Evolutionary conservation across 2,113 vertebrate genomes (phyloP), one percentile per base, ranked within the genome.

Genomic region (Xenus cinereus): DNA sequence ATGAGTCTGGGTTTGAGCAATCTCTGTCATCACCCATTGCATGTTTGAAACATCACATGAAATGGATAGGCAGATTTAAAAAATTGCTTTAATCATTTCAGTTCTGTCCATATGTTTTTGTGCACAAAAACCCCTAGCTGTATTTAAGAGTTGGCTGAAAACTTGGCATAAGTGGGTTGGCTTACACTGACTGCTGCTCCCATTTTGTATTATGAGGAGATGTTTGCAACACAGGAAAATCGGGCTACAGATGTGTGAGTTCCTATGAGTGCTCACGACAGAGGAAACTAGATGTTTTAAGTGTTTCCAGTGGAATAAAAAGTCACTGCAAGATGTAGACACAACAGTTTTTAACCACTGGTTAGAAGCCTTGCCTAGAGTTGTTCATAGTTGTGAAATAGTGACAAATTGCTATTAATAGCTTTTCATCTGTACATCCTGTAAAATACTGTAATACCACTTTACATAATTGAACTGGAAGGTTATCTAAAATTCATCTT

Each of bases 381-480:
- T 92, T 94, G 74, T 79, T 76, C 41, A 9, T 39, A 60, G 37
- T 46, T 89, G 41, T 62, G 41, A 79, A 94, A 87, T 60, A 73
- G 51, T 56, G 79, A 92, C 46, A 74, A 86, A 93, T 84, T 0
- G 2, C 11, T 79, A 48, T 76, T 82, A 78, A 87, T 90, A 91
- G n/a, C 26, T 92, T 95, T 93, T 92, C 32, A n/a, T 57, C 57
- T 50, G 37, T 82, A 26, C 53, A 45, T 84, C 56, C 46, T 84
- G 66, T 81, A 75, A 90, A 90, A 60, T n/a, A 60, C 35, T 78
- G 20, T 81, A 94, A 72, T 53, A 33, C 9, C 48, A 53, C 53
- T 82, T 95, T 57, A 72, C 27, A 26, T 84, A 86, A 90, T 51
- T 84, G 73, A 90, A 92, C 53, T 72, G 57, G 73, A 95, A 89